These are phyloP conservation scores for Petrocephalus schoutedeni DNA, from an alignment of 2,797 vertebrate genomes.

Conservation along the genomic window DNA sequence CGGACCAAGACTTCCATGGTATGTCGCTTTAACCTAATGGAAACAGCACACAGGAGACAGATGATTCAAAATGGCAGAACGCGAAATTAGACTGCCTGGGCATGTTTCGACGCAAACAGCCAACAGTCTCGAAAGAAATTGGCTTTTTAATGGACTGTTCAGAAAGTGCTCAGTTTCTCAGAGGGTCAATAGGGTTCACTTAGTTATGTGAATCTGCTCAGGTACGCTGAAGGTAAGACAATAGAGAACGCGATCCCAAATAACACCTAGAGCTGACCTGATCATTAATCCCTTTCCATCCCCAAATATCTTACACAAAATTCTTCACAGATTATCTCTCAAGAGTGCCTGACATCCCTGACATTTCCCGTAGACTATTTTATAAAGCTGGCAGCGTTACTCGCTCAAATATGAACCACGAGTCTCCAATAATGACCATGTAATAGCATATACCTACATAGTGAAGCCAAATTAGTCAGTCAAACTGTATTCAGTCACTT, in stretches of 20 bases:
- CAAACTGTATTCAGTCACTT: background rate
- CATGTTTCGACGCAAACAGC: constrained; percentile 17
- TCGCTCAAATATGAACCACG: background rate
- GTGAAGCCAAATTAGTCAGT: constrained; percentile 12
- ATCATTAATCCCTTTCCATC: background rate
- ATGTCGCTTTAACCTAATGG: background rate
- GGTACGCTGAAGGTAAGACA: background rate
- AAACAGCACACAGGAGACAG: constrained; percentile 3
- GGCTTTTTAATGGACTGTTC: constrained; percentile 25
- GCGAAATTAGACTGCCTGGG: constrained; percentile 3
- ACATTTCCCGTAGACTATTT: background rate
- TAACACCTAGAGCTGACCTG: background rate
- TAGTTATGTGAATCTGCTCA: background rate
- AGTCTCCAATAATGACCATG: background rate
- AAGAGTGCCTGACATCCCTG: background rate
- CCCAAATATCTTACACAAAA: background rate
- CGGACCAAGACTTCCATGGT: background rate
- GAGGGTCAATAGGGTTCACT: constrained; percentile 1
- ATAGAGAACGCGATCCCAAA: background rate
- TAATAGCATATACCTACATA: background rate
- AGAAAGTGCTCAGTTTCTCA: constrained; percentile 10
- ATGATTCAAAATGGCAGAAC: constrained; percentile 6
- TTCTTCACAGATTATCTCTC: background rate
- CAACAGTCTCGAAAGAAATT: constrained; percentile 21
- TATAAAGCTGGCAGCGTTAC: background rate